Evolutionary conservation across 2,888 invertebrate genomes (phyloP), one percentile per base, ranked within the genome.

Genomic region (Scrobipalpa costella): DNA sequence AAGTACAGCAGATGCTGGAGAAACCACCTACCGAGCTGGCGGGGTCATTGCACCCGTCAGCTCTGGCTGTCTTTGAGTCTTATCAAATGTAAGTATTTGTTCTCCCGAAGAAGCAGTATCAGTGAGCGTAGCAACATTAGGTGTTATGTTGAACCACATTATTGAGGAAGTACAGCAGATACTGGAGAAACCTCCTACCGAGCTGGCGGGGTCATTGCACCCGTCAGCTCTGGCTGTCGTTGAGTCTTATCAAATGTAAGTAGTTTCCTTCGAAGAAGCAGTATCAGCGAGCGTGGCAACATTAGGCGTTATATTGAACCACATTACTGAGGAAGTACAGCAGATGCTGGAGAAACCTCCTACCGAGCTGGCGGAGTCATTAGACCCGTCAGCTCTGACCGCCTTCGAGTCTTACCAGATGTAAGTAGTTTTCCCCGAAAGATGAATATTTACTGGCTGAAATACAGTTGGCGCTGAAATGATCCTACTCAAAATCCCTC

Each of bases 191-290:
- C 77, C 80, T 7, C 74, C 75, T 0, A 55, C 71, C 1, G 67
- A 71, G 2, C 69, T 85, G 0, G 68, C 69, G 13, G 63, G 68
- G 11, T 68, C 78, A 0, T 68, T 90, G 27, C 88, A 86, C 7
- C 88, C 89, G 0, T 73, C 87, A 1, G 88, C 88, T 0, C 66
- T 84, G 11, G 81, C 80, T 0, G 73, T 90, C 17, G 79, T 76
- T 0, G 80, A 86, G n/a, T 86, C 89, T 0, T 90, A 86, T 65
- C 82, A 80, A 17, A 66, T 83, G 90, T 90, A 57, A 87, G 88
- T 87, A 19, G 5, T 27, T 27, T 27, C 5, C 27, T 90, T 89
- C 69, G 83, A 86, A 1, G 90, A 90, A 62, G 88, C 90, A 0
- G 57, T 73, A 1, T 6, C 79, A 0, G 88, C 87, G 1, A 80